A percentile compares a stretch with the other conserved stretches of the same genome.
These are phyloP conservation scores for Rhyacophila brunnea DNA, from an alignment of 1,140 invertebrate species.

Conservation along the genomic window DNA sequence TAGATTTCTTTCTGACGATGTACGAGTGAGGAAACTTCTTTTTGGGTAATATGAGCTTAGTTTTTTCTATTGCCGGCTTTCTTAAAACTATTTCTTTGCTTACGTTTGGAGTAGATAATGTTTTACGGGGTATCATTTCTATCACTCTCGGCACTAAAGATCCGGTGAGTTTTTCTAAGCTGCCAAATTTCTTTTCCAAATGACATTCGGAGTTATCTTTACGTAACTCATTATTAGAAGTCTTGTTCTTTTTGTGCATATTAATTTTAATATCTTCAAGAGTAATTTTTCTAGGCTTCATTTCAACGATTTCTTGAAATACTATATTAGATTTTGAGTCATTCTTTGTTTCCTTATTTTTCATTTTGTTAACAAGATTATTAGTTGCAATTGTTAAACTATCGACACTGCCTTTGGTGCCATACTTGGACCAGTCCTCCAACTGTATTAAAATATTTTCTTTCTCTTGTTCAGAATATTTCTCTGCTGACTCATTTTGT, in stretches of 20 bases:
- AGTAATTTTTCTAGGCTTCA: constrained; percentile 44
- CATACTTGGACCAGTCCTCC: constrained; percentile 59
- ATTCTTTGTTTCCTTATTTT: not conserved
- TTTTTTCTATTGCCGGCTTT: constrained; percentile 26
- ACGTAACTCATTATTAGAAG: too few relatives aligned
- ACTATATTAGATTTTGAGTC: constrained; percentile 38
- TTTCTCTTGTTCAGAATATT: constrained; percentile 52
- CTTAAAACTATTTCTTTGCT: constrained; percentile 7
- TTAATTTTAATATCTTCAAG: constrained; percentile 44
- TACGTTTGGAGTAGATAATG: constrained; percentile 31
- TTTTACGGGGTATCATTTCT: constrained; percentile 32
- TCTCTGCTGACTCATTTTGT: constrained; percentile 24
- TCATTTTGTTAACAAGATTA: not conserved
- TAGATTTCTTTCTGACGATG: constrained; percentile 29
- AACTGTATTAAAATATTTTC: constrained; percentile 58
- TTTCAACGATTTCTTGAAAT: constrained; percentile 38
- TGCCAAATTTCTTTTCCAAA: constrained; percentile 37
- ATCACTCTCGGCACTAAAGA: constrained; percentile 31
- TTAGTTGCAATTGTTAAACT: constrained; percentile 32
- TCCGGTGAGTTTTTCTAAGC: constrained; percentile 37
- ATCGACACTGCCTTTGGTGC: constrained; percentile 48
- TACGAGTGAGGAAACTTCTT: constrained; percentile 35
- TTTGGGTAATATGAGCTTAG: constrained; percentile 17
- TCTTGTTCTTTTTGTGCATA: too few relatives aligned
- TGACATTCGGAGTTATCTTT: constrained; percentile 16